These are phyloP conservation scores for Embidobia sp. DNA, from an alignment of 2,888 invertebrate species.

Conservation along the genomic window DNA sequence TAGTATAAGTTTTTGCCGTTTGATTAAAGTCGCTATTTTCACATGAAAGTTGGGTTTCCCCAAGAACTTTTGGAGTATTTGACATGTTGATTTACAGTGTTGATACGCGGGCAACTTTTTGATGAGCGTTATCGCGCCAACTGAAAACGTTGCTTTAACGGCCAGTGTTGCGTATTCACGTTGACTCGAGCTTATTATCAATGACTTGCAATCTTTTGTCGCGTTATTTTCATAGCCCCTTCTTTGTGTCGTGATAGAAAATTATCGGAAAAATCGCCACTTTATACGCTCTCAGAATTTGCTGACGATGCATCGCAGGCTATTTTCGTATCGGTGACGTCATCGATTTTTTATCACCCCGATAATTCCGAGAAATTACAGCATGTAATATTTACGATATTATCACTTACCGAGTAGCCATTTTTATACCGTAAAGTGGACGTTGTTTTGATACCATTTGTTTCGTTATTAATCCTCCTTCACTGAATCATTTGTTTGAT, in stretches of 20 bases:
- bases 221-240: conserved; percentile 52
- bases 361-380: conserved; percentile 52
- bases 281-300: conserved; percentile 57
- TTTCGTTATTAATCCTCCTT: no score
- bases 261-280: conserved; percentile 63
- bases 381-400: conserved; percentile 12
- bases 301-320: conserved; percentile 53
- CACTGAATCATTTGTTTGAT: no score
- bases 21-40: no score
- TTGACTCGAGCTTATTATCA: conserved; percentile 48
- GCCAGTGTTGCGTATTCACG: conserved; percentile 14
- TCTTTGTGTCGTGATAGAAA: conserved; percentile 55
- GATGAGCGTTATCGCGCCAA: neutral
- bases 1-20: no score
- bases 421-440: no score
- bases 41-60: no score
- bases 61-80: neutral
- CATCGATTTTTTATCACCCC: conserved; percentile 52
- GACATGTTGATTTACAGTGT: neutral
- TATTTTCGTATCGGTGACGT: conserved; percentile 61
- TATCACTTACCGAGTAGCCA: neutral
- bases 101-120: neutral
- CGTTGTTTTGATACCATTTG: no score
- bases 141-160: conserved; percentile 13
- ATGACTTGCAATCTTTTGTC: conserved; percentile 57